Percentiles rank a stretch among this genome's conserved stretches.
phyloP scores from a whole-genome alignment of 2,797 vertebrate species.

The Cyprinella venusta region DNA sequence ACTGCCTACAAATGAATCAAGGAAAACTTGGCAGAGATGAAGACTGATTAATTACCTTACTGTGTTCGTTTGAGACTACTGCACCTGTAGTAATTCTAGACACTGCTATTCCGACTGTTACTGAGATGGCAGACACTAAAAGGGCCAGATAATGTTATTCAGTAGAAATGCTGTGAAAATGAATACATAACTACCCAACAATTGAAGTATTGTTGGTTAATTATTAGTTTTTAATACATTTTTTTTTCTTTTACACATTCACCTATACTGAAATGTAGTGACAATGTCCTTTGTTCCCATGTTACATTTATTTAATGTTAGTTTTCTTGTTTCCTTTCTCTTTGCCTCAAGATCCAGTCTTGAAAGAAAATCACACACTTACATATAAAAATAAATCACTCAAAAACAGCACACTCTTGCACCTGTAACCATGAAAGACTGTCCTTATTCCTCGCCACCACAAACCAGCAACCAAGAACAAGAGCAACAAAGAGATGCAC shows the following conservation, averaged over 20 bases:
- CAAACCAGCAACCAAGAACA: constrained; percentile 46
- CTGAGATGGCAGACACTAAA: background rate
- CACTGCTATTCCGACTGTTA: background rate
- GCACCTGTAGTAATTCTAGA: background rate
- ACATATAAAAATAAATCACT: background rate
- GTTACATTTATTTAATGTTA: background rate
- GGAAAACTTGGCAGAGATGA: background rate
- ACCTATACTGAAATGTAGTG: background rate
- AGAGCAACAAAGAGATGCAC: constrained; percentile 46
- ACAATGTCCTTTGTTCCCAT: background rate
- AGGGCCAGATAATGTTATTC: background rate
- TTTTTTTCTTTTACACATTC: background rate
- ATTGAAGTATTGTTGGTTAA: background rate
- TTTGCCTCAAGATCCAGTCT: background rate
- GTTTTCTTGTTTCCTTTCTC: background rate
- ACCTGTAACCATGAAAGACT: constrained; percentile 49
- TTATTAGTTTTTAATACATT: background rate
- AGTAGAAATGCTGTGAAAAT: background rate
- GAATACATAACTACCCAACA: background rate
- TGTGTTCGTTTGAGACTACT: background rate
- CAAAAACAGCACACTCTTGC: constrained; percentile 31
- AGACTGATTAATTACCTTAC: background rate
- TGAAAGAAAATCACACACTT: background rate
- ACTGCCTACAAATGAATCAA: background rate
- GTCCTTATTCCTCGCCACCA: constrained; percentile 42